phyloP scores from a whole-genome alignment of 2,888 invertebrate genomes.

The Catocala sponsa region DNA sequence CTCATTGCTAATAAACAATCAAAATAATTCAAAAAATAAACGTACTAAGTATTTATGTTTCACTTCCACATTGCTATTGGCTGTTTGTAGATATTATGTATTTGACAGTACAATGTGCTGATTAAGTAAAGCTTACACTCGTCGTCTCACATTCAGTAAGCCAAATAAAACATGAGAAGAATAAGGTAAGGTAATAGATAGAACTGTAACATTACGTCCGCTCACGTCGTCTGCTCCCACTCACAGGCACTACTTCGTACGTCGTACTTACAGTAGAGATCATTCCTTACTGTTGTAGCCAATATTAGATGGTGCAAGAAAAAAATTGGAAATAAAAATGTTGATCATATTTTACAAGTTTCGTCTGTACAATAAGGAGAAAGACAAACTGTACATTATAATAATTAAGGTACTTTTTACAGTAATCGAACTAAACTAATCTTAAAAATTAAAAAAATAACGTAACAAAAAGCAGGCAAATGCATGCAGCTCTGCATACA shows the following conservation, averaged over 20 bases:
- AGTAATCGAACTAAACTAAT: slow-evolving; percentile 87
- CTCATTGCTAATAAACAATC: slow-evolving; percentile 84
- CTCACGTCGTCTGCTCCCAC: slow-evolving; percentile 74
- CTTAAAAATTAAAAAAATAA: slow-evolving; percentile 85
- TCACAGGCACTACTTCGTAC: slow-evolving; percentile 57
- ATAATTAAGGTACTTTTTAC: slow-evolving; percentile 80
- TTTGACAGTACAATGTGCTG: slow-evolving; percentile 57
- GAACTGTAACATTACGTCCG: slow-evolving; percentile 66
- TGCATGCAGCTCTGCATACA: slow-evolving; percentile 90
- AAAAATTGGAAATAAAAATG: slow-evolving; percentile 91
- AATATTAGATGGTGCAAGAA: slow-evolving; percentile 91
- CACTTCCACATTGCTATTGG: slow-evolving; percentile 70
- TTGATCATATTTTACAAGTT: slow-evolving; percentile 85
- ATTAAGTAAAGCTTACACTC: slow-evolving; percentile 63
- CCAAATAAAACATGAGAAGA: slow-evolving; percentile 80
- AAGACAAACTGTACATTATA: slow-evolving; percentile 86
- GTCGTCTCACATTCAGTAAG: slow-evolving; percentile 81
- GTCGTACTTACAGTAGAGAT: slow-evolving; percentile 87
- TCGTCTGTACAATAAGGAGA: slow-evolving; percentile 85
- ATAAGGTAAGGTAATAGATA: slow-evolving; percentile 57
- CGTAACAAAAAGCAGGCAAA: slow-evolving; percentile 92
- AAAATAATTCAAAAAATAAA: slow-evolving; percentile 79
- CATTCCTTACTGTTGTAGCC: slow-evolving; percentile 90
- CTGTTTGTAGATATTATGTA: slow-evolving; percentile 61
- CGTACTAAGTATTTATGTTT: slow-evolving; percentile 51